phyloP scores from a whole-genome alignment of 2,113 vertebrate genomes.

The Mionectes macconnelli region DNA sequence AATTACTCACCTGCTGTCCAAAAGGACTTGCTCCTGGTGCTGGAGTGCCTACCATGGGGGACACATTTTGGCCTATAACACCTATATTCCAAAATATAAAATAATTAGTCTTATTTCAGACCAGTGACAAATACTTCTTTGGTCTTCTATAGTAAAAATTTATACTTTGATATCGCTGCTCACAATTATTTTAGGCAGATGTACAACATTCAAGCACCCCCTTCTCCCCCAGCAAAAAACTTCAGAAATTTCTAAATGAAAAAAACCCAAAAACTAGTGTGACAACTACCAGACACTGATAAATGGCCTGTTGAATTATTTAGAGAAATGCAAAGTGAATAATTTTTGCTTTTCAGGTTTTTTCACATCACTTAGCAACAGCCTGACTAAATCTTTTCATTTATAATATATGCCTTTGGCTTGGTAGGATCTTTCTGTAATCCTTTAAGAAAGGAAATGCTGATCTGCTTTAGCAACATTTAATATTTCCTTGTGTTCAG shows the following conservation, averaged over 20 bases:
- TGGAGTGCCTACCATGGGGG: slow-evolving; percentile 83
- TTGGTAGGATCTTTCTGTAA: neutral
- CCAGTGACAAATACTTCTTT: neutral
- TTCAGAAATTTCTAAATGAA: neutral
- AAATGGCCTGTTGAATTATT: neutral
- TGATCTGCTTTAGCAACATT: slow-evolving; percentile 15
- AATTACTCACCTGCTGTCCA: slow-evolving; percentile 86
- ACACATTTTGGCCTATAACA: slow-evolving; percentile 88
- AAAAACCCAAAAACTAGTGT: neutral
- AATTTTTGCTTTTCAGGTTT: neutral
- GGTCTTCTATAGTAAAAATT: neutral
- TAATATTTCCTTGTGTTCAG: neutral
- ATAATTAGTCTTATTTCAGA: slow-evolving; percentile 60
- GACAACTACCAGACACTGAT: neutral
- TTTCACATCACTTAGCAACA: neutral
- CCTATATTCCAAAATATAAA: slow-evolving; percentile 81
- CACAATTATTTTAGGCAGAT: neutral
- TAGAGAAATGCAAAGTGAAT: neutral
- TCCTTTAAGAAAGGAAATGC: neutral
- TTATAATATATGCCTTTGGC: neutral
- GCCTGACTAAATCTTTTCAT: neutral
- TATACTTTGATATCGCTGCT: neutral
- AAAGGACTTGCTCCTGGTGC: slow-evolving; percentile 82
- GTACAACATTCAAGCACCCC: neutral
- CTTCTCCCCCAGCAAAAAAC: neutral